These are phyloP conservation scores for Characodon lateralis DNA, from an alignment of 2,797 vertebrate genomes.

Conservation along the genomic window DNA sequence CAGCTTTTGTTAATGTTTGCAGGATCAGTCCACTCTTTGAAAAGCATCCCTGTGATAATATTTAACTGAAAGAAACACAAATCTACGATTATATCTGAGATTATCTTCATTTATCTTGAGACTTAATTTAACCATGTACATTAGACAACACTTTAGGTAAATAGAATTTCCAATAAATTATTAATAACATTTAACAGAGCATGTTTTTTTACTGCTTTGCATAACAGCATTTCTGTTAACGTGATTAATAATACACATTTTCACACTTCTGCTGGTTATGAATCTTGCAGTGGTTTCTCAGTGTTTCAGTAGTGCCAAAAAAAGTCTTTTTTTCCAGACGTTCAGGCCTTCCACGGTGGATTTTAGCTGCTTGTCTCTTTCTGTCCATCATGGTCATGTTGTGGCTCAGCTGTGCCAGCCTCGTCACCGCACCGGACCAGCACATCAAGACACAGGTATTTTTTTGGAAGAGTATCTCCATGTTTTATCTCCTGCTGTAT, in stretches of 20 bases:
- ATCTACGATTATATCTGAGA: background rate
- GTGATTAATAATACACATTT: background rate
- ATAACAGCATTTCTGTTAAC: background rate
- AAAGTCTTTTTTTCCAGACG: constrained; percentile 78
- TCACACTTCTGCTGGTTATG: background rate
- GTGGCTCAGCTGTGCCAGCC: constrained; percentile 96
- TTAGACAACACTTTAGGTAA: too few species aligned
- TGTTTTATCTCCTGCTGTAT: background rate
- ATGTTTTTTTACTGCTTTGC: background rate
- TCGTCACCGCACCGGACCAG: constrained; percentile 93
- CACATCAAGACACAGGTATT: constrained; percentile 91
- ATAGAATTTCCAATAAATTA: background rate
- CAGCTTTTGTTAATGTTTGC: background rate
- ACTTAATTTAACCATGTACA: background rate
- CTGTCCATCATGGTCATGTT: constrained; percentile 96
- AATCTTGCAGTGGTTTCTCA: background rate
- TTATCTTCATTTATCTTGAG: background rate
- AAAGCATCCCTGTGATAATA: background rate
- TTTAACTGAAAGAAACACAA: background rate
- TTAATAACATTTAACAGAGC: background rate
- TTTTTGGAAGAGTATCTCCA: background rate
- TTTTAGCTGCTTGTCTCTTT: constrained; percentile 93
- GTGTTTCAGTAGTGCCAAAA: background rate
- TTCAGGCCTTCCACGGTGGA: constrained; percentile 95
- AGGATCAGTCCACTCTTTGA: background rate